phyloP scores from a whole-genome alignment of 1,140 invertebrate genomes.

The Drosophila parabipectinata region DNA sequence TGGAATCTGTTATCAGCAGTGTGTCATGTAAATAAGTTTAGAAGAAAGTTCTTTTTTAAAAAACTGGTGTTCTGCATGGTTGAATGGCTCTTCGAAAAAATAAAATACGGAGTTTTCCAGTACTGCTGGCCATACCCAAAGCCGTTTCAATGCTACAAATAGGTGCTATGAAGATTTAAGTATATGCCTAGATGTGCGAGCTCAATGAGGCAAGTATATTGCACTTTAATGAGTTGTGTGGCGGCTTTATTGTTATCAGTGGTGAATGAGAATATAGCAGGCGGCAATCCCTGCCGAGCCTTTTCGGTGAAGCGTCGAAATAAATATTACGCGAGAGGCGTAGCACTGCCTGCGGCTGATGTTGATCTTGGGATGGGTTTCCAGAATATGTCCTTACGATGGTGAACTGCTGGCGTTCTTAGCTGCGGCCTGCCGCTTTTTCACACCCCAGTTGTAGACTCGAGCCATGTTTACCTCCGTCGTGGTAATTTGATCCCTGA shows the following conservation, averaged over 20 bases:
- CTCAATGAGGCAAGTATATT: background rate
- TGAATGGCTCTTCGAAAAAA: too few relatives aligned
- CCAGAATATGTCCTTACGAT: constrained; percentile 38
- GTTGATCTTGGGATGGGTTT: constrained; percentile 18
- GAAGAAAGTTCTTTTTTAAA: too few relatives aligned
- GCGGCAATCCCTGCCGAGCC: constrained; percentile 23
- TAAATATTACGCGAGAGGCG: constrained; percentile 58
- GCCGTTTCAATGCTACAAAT: background rate
- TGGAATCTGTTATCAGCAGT: too few relatives aligned
- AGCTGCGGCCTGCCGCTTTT: constrained; percentile 89
- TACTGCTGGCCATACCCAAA: too few relatives aligned
- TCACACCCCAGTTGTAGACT: constrained; percentile 98
- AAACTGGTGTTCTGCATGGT: too few relatives aligned
- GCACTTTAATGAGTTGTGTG: constrained; percentile 28
- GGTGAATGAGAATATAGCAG: constrained; percentile 49
- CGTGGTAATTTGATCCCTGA: constrained; percentile 98
- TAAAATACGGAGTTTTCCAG: too few relatives aligned
- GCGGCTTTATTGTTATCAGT: constrained; percentile 60
- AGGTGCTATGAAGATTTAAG: background rate
- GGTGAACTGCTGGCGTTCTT: constrained; percentile 53
- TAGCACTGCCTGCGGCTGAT: constrained; percentile 22
- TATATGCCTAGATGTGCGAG: background rate
- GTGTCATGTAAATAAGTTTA: too few relatives aligned
- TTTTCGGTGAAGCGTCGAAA: constrained; percentile 50
- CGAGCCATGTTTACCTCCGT: constrained; percentile 99